Evolutionary conservation across 2,888 invertebrate species (phyloP), one percentile per base, ranked within the genome.

Genomic region (Polydesmus complanatus): DNA sequence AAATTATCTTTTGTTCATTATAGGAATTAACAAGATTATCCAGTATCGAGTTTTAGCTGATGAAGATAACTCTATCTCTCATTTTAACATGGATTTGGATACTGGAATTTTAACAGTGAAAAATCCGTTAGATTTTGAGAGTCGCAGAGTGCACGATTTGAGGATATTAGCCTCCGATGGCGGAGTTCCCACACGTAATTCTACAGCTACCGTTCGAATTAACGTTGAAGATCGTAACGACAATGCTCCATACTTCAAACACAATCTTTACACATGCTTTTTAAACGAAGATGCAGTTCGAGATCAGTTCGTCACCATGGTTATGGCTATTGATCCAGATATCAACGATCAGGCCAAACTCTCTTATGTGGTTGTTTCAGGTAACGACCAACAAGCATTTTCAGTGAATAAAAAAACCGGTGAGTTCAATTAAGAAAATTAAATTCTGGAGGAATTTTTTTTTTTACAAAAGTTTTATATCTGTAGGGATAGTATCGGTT

Each of bases 211-310:
- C 70, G 84, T 93, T 19, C 86, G 88, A 80, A 78, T 94, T 37
- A 80, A 80, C 68, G 89, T 94, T 63, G 77, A 84, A 65, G 93
- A 94, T 76, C 84, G 90, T 77, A 94, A 94, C 75, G 94, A 95
- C 77, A 89, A 88, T 72, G 81, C 88, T 56, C 94, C 94, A 25
- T 82, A 82, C 70, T 85, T 92, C 76, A 88, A 90, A 72, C 86
- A 88, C 69, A 79, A 81, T 21, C 84, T 88, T 27, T 87, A 91
- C 73, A 80, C 83, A 59, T 87, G 86, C 71, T 80, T 80, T 57
- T 78, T 93, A 61, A 89, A 89, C 49, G 82, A 85, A 67, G 85
- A 86, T 72, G 91, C 90, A 50, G 81, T 82, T 69, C 80, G 92
- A 63, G 91, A 90, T 63, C 88, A 89, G 74, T 88, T 89, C 71